Conservation (phyloP, 2,113 vertebrate genomes). For the Periophthalmus modestus region DNA sequence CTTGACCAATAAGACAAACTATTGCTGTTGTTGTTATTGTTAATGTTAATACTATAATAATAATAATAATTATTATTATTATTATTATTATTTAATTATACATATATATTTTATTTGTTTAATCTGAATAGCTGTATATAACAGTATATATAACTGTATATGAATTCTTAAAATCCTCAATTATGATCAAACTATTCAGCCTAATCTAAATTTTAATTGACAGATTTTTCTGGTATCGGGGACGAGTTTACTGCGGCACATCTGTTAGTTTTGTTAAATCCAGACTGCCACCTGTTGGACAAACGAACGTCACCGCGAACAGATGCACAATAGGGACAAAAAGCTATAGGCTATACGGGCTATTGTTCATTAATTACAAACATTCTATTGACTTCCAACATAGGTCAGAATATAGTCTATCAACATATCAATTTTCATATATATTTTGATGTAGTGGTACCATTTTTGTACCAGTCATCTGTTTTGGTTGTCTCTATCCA, state of each 20-base stretch:
- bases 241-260: background rate
- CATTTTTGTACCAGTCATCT: too few relatives aligned
- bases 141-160: too few relatives aligned
- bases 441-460: too few relatives aligned
- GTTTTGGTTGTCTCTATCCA: too few relatives aligned
- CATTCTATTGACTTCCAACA: too few relatives aligned
- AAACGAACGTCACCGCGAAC: conserved; percentile 31
- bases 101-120: background rate
- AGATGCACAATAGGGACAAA: background rate
- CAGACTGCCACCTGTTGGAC: conserved; percentile 81
- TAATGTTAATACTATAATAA: background rate
- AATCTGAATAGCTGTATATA: too few relatives aligned
- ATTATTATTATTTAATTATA: too few relatives aligned
- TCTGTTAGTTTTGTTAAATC: conserved; percentile 50
- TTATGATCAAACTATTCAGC: background rate
- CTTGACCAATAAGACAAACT: too few relatives aligned
- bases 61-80: background rate
- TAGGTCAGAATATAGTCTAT: too few relatives aligned
- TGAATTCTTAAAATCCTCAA: background rate
- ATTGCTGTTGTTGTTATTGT: background rate
- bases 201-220: background rate
- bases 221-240: background rate
- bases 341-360: background rate
- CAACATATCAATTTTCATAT: too few relatives aligned
- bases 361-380: background rate